Conservation (phyloP, 2,888 invertebrate genomes). For the Drosophila prostipennis region DNA sequence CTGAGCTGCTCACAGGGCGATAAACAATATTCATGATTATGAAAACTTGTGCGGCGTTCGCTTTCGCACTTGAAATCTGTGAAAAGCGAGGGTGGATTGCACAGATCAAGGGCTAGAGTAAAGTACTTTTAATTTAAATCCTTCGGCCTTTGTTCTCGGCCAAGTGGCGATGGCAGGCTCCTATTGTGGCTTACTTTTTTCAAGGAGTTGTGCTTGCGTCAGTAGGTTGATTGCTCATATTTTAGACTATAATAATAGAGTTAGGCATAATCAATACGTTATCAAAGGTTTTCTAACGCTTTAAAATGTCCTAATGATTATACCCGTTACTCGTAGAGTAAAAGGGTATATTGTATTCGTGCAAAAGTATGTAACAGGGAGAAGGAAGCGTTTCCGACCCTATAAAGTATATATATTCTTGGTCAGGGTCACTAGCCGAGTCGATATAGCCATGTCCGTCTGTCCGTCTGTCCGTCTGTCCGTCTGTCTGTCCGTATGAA, state of each 20-base stretch:
- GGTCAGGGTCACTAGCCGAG: too few species aligned
- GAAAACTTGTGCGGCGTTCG: constrained; percentile 26
- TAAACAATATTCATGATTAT: constrained; percentile 47
- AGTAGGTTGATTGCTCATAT: not conserved
- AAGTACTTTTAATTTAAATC: constrained; percentile 18
- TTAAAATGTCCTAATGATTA: not conserved
- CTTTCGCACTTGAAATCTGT: constrained; percentile 23
- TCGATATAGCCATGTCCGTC: too few species aligned
- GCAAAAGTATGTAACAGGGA: too few species aligned
- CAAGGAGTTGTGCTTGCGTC: not conserved
- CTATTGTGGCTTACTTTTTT: not conserved
- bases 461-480: too few species aligned
- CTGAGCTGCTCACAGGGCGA: constrained; percentile 46
- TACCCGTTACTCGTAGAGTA: too few species aligned
- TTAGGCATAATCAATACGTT: too few species aligned
- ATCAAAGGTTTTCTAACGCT: not conserved
- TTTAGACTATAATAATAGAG: not conserved
- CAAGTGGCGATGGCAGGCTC: constrained; percentile 2
- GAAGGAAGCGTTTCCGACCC: too few species aligned
- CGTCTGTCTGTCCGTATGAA: too few species aligned
- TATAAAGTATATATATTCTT: too few species aligned
- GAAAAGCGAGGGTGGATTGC: constrained; percentile 29
- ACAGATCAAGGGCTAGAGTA: constrained; percentile 17
- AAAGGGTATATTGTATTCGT: too few species aligned
- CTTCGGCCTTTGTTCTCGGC: constrained; percentile 3